Evolutionary conservation across 1,140 invertebrate species (phyloP).

Genomic region (Oedothorax gibbosus): DNA sequence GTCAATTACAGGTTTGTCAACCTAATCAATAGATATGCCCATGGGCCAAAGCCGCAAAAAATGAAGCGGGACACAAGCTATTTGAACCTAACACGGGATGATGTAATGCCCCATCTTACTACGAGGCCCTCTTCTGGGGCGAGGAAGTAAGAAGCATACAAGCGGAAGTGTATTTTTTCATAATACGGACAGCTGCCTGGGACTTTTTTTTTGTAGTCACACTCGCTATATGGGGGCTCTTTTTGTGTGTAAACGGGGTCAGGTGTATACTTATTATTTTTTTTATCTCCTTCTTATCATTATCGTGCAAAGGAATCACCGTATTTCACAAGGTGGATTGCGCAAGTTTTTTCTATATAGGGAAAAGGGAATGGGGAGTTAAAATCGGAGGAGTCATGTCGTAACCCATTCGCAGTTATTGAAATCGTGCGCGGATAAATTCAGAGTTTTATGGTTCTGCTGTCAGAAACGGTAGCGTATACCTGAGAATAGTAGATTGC

Average conservation of each 20-base stretch:
- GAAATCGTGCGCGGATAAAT: constrained; percentile 9
- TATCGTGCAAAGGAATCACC: constrained; percentile 17
- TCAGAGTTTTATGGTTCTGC: constrained; percentile 3
- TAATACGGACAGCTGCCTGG: constrained; percentile 12
- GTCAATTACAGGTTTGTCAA: no score
- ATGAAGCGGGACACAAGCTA: background rate
- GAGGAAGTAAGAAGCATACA: constrained; percentile 15
- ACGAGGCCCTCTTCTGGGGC: background rate
- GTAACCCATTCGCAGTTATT: constrained; percentile 15
- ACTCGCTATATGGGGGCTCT: background rate
- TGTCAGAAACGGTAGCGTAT: background rate
- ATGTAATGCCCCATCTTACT: constrained; percentile 10
- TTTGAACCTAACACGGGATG: constrained; percentile 12
- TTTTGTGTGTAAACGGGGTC: constrained; percentile 27
- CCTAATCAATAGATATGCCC: no score
- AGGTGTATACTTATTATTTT: constrained; percentile 24
- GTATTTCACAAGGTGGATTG: constrained; percentile 16
- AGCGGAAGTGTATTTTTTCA: constrained; percentile 31
- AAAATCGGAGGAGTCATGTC: background rate
- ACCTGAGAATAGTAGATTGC: no score
- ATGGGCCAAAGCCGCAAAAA: no score
- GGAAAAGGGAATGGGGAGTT: no score
- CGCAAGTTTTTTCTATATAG: background rate
- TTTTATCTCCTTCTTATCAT: constrained; percentile 6
- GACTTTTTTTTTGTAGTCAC: background rate